Evolutionary conservation across 2,797 vertebrate genomes (phyloP).

Genomic region (Fringilla coelebs): DNA sequence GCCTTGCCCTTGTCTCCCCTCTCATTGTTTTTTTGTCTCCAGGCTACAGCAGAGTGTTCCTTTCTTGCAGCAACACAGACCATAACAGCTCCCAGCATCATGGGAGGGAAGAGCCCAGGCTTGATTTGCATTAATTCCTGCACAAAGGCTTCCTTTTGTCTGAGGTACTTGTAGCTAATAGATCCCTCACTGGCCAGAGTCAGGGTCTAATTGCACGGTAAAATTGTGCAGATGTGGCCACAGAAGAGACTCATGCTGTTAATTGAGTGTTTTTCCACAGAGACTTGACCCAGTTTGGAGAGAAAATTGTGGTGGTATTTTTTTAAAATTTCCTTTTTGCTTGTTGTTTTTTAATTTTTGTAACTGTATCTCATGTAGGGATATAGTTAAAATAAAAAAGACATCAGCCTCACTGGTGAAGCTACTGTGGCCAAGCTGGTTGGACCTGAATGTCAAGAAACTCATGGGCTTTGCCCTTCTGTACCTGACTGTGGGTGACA

Average conservation of each 20-base stretch:
- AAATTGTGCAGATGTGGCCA: conserved; percentile 25
- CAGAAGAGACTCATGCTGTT: neutral
- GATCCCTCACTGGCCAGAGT: neutral
- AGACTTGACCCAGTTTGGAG: neutral
- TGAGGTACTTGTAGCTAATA: neutral
- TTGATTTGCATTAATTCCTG: conserved; percentile 18
- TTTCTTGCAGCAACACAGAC: neutral
- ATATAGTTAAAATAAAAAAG: neutral
- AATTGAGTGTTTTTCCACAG: neutral
- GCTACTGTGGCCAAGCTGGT: neutral
- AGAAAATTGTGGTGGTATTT: neutral
- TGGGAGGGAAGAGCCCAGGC: neutral
- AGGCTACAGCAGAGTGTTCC: neutral
- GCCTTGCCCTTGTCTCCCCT: neutral
- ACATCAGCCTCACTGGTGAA: neutral
- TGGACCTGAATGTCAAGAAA: neutral
- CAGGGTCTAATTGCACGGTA: neutral
- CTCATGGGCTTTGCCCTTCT: neutral
- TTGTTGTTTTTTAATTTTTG: neutral
- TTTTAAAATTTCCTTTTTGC: neutral
- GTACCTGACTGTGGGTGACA: neutral
- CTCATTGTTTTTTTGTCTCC: neutral
- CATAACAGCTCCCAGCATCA: neutral
- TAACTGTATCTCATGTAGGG: neutral
- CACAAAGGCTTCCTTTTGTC: conserved; percentile 5